Percentiles rank a stretch among this genome's conserved stretches.
Evolutionary conservation across 1,140 invertebrate species (phyloP).

Genomic region (Apis dorsata): DNA sequence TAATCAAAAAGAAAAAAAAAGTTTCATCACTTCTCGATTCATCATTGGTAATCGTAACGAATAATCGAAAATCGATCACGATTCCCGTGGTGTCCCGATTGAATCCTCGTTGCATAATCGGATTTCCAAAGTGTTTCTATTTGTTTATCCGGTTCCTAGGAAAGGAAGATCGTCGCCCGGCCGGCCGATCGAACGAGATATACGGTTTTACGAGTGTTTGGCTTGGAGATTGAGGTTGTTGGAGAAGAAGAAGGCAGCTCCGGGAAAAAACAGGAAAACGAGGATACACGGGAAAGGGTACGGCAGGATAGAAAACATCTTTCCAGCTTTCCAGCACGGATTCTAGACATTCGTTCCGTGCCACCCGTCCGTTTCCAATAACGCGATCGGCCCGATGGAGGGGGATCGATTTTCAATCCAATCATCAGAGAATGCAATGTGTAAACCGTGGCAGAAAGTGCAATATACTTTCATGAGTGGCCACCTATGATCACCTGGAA

Average conservation of each 20-base stretch:
- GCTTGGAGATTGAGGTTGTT: constrained; percentile 60
- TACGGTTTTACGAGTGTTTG: constrained; percentile 55
- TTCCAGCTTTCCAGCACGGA: constrained; percentile 18
- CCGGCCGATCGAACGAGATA: constrained; percentile 2
- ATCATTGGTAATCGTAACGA: not conserved
- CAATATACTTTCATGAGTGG: constrained; percentile 78
- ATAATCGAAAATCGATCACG: constrained; percentile 1
- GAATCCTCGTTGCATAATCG: constrained; percentile 20
- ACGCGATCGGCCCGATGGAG: constrained; percentile 60
- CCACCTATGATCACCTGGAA: constrained; percentile 52
- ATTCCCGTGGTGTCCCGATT: not conserved
- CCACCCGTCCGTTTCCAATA: constrained; percentile 68
- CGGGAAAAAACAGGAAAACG: constrained; percentile 9
- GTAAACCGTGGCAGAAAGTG: constrained; percentile 74
- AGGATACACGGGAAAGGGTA: not conserved
- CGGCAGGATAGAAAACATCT: constrained; percentile 45
- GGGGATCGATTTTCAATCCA: constrained; percentile 78
- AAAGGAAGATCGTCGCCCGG: not conserved
- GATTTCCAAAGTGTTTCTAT: constrained; percentile 33
- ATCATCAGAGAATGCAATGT: constrained; percentile 77
- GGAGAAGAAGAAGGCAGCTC: not conserved
- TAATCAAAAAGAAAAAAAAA: not conserved
- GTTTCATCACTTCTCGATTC: not conserved
- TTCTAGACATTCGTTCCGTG: not conserved
- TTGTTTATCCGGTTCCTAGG: constrained; percentile 31